These are phyloP conservation scores for Melangyna quadrimaculata DNA, from an alignment of 2,888 invertebrate species.

Conservation along the genomic window DNA sequence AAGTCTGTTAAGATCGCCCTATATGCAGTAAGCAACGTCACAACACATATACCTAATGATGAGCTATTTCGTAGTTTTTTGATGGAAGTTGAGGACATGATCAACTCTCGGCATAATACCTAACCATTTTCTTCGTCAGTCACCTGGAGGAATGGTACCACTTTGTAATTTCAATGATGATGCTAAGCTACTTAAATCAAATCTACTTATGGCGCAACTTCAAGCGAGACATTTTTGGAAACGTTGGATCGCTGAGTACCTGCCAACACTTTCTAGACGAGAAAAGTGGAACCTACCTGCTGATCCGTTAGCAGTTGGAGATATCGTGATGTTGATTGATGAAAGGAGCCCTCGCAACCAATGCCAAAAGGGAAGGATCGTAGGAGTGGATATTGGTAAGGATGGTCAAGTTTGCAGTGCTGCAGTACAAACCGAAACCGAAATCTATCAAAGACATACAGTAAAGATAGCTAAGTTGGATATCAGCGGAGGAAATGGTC, in stretches of 20 bases:
- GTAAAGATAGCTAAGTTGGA: not conserved
- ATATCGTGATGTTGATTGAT: not conserved
- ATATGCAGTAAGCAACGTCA: not conserved
- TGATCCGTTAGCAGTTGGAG: not conserved
- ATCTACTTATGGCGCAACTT: not conserved
- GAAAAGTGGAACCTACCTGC: not conserved
- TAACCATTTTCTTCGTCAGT: not conserved
- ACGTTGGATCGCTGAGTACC: not conserved
- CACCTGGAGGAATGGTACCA: not conserved
- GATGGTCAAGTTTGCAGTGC: not conserved
- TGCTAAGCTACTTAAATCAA: not conserved
- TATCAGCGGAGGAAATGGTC: not conserved
- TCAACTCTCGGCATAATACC: not conserved
- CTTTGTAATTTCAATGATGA: not conserved
- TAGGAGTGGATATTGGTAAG: not conserved
- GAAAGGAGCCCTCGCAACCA: not conserved
- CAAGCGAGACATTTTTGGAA: not conserved
- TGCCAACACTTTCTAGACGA: not conserved
- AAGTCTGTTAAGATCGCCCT: not conserved
- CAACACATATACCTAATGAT: not conserved
- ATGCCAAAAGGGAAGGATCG: not conserved
- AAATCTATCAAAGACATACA: not conserved
- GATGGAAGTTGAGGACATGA: not conserved
- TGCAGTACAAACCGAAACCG: not conserved
- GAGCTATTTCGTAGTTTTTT: not conserved